Evolutionary conservation across 2,113 vertebrate species (phyloP).

Genomic region (Platichthys flesus): DNA sequence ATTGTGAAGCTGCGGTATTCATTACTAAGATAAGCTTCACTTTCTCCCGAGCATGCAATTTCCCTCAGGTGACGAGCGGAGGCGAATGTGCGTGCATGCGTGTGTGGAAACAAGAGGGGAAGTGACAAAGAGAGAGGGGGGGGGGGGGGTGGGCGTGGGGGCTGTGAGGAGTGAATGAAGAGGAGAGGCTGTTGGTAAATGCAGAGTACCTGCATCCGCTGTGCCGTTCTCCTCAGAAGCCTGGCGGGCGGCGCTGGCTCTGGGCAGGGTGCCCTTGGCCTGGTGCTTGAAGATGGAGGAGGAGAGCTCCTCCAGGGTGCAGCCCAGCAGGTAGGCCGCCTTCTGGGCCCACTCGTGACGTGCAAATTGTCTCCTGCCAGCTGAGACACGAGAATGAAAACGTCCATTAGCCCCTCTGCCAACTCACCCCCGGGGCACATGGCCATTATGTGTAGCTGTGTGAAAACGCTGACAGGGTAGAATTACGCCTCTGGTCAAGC

Average conservation of each 20-base stretch:
- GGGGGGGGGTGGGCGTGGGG: neutral
- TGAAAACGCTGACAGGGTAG: slow-evolving; percentile 62
- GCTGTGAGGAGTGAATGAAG: slow-evolving; percentile 24
- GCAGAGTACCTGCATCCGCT: slow-evolving; percentile 84
- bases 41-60: slow-evolving; percentile 66
- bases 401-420: slow-evolving; percentile 70
- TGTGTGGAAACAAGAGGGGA: slow-evolving; percentile 34
- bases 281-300: slow-evolving; percentile 97
- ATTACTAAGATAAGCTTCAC: slow-evolving; percentile 79
- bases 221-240: slow-evolving; percentile 83
- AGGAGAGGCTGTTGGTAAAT: slow-evolving; percentile 38
- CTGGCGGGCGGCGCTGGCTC: slow-evolving; percentile 89
- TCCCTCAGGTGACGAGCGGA: slow-evolving; percentile 69
- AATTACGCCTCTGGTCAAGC: slow-evolving; percentile 60
- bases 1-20: slow-evolving; percentile 74
- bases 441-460: slow-evolving; percentile 37
- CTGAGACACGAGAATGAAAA: slow-evolving; percentile 79
- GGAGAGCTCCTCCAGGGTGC: slow-evolving; percentile 93
- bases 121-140: slow-evolving; percentile 39
- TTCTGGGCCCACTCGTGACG: slow-evolving; percentile 99
- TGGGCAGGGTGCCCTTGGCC: slow-evolving; percentile 88
- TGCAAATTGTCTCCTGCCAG: slow-evolving; percentile 94
- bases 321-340: slow-evolving; percentile 93
- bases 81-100: slow-evolving; percentile 23
- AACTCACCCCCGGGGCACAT: slow-evolving; percentile 39